Conservation (phyloP, 2,113 vertebrate species). For the Brevimyrus niger region DNA sequence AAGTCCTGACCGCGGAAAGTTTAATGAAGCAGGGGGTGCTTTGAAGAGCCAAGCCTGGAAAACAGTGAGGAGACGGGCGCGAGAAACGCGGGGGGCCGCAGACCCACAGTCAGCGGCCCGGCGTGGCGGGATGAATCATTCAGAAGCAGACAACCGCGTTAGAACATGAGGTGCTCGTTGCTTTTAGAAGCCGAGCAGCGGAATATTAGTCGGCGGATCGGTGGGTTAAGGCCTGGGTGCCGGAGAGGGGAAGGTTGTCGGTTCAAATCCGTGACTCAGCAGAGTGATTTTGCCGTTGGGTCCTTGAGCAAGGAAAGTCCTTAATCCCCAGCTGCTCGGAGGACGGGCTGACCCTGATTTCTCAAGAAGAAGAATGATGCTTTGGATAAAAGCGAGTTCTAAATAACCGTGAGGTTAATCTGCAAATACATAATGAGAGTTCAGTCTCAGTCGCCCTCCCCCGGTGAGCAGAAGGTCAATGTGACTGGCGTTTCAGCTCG, state of each 20-base stretch:
- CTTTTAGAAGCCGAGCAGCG: not conserved
- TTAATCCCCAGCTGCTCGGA: not conserved
- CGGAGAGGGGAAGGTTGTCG: not conserved
- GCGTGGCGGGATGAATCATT: not conserved
- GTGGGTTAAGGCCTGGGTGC: not conserved
- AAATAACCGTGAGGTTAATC: not conserved
- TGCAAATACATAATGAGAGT: not conserved
- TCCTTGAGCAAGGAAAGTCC: not conserved
- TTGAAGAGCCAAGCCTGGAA: not conserved
- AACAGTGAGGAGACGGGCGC: not conserved
- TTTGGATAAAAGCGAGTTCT: not conserved
- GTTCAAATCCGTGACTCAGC: not conserved
- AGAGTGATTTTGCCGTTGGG: not conserved
- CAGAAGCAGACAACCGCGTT: not conserved
- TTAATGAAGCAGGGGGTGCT: not conserved
- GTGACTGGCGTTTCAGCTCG: not conserved
- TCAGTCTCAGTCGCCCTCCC: not conserved
- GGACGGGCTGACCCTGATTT: not conserved
- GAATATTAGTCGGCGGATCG: not conserved
- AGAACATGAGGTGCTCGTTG: not conserved
- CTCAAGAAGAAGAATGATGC: not conserved
- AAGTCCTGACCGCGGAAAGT: not conserved
- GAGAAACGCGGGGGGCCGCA: not conserved
- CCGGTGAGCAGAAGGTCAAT: not conserved
- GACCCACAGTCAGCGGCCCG: not conserved